Evolutionary conservation across 2,888 invertebrate species (phyloP), one percentile per base, ranked within the genome.

Genomic region (Phengaris alcon): DNA sequence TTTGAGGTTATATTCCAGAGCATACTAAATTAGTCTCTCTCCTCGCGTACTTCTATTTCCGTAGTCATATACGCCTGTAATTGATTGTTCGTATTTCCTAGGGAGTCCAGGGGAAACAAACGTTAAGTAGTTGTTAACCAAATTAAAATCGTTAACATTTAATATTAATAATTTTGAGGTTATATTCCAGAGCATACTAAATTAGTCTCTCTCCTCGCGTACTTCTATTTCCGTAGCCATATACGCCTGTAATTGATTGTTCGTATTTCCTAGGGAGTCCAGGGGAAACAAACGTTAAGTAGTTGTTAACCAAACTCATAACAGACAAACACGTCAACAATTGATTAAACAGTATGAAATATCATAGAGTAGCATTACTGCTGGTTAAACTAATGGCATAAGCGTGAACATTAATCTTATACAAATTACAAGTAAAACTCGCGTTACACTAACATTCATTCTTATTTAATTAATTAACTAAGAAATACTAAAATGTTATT

Each of bases 101-200:
- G 69, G 48, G 22, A 22, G 22, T 22, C 22, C 22, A 22, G 22
- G 22, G 22, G 22, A 22, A 22, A 1, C 22, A 22, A 22, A 22
- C 22, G 22, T 22, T 35, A 59, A 59, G 10, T 22, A n/a, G 64
- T 12, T 64, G 6, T 12, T 13, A 64, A 64, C 12, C 2, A 35
- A 64, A 64, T 22, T 35, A 64, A 64, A 64, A 35, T 6, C 15
- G 12, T 35, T 64, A 64, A 35, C 22, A 35, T 64, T 64, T 13
- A 44, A 44, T 64, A 64, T 69, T 69, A 1, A 69, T 48, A 3
- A 69, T 51, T 69, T 69, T 69, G 8, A 69, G 46, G n/a, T 51
- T 10, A 48, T 69, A 48, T 9, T 69, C 69, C 4, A 48, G 69
- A 8, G 69, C 48, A 35, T 15, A 69, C 15, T 69, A 13, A 8